Evolutionary conservation across 2,113 vertebrate genomes (phyloP).

Genomic region (Anhinga rufa): DNA sequence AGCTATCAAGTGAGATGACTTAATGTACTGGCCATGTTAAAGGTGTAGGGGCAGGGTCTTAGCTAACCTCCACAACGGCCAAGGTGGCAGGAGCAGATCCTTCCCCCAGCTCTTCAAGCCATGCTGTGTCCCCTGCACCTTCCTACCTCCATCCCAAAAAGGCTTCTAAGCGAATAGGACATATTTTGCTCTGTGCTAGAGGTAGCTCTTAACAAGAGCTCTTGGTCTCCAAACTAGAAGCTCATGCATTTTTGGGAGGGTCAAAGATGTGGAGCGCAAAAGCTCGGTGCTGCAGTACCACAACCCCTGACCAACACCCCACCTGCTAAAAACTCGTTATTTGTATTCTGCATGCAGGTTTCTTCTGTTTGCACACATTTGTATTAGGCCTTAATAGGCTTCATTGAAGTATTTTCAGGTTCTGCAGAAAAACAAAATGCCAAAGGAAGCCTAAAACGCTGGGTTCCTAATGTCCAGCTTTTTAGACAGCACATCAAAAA

Average conservation of each 20-base stretch:
- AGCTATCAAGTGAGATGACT: background rate
- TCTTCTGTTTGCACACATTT: background rate
- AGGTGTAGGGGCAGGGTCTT: background rate
- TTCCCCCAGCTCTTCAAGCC: background rate
- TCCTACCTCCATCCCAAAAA: background rate
- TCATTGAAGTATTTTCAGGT: background rate
- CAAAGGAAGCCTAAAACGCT: background rate
- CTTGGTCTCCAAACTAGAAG: background rate
- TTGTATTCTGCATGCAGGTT: background rate
- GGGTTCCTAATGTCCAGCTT: background rate
- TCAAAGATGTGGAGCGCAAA: background rate
- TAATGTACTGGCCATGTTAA: background rate
- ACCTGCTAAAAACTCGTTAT: fast-evolving
- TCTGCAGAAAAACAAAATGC: background rate
- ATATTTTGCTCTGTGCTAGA: background rate
- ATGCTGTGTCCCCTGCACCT: background rate
- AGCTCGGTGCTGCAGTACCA: background rate
- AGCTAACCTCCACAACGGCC: background rate
- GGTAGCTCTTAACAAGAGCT: background rate
- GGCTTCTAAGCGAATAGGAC: background rate
- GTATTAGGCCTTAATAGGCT: background rate
- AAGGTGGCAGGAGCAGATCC: background rate
- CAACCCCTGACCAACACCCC: background rate
- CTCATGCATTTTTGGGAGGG: background rate
- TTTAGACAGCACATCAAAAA: constrained; percentile 2